A percentile compares a stretch with the other conserved stretches of the same genome.
Evolutionary conservation across 2,797 vertebrate species (phyloP).

Genomic region (Sebastes variabilis): DNA sequence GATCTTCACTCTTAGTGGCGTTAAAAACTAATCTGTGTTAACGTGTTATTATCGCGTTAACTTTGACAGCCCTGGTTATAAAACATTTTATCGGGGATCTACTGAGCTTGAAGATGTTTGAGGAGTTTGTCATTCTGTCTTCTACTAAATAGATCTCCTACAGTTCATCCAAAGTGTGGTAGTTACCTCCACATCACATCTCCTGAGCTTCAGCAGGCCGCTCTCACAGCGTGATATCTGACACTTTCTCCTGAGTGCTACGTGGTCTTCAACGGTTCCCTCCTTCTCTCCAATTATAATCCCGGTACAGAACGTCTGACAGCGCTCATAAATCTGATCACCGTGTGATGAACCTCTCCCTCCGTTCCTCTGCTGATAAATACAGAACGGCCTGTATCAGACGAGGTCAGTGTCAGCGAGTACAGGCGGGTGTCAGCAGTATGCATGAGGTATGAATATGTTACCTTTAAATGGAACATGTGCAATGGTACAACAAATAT

Average conservation of each 20-base stretch:
- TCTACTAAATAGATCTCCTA: background rate
- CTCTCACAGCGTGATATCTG: background rate
- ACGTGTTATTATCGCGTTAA: no score
- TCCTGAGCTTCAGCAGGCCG: background rate
- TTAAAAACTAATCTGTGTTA: no score
- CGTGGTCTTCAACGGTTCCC: background rate
- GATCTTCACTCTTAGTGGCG: no score
- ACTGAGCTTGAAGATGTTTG: background rate
- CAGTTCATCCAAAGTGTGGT: background rate
- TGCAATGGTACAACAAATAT: background rate
- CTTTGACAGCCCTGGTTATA: no score
- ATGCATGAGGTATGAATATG: background rate
- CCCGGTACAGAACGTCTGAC: constrained; percentile 2
- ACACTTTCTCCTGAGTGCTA: constrained; percentile 9
- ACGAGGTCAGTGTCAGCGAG: background rate
- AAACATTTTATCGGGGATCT: background rate
- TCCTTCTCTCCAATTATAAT: constrained; percentile 11
- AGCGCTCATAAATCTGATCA: constrained; percentile 30
- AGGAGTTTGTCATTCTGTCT: background rate
- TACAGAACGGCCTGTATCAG: background rate
- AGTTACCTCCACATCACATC: background rate
- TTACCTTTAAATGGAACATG: background rate
- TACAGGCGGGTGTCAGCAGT: background rate
- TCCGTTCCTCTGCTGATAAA: background rate
- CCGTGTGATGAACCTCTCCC: background rate